Percentiles rank a stretch among this genome's conserved stretches.
phyloP scores from a whole-genome alignment of 1,140 invertebrate species.

The Alviniconcha marisindica region DNA sequence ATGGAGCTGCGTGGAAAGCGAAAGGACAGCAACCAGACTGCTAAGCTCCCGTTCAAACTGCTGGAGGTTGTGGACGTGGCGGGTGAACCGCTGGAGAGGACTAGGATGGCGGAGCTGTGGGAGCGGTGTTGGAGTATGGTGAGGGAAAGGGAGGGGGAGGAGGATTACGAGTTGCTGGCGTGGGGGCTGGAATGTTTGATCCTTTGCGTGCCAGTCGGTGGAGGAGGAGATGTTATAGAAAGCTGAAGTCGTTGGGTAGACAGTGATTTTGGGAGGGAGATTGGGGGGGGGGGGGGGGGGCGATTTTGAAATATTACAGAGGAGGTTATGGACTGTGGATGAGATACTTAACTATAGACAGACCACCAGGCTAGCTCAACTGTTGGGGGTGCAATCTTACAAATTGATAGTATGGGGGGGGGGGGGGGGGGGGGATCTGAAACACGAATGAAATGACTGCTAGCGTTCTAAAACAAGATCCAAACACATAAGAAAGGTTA shows the following conservation, averaged over 20 bases:
- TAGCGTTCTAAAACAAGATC: too few species aligned
- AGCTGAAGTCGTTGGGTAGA: too few species aligned
- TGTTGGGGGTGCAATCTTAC: background rate
- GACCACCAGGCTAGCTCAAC: background rate
- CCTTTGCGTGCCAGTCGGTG: constrained; percentile 1
- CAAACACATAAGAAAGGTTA: too few species aligned
- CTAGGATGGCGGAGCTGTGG: background rate
- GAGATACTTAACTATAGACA: background rate
- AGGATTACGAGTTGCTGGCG: background rate
- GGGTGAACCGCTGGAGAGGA: background rate
- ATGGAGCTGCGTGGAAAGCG: background rate
- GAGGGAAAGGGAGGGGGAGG: constrained; percentile 6
- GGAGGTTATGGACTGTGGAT: background rate
- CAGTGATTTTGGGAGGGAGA: too few species aligned
- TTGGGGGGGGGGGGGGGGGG: too few species aligned
- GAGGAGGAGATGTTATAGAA: background rate
- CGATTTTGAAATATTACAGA: background rate
- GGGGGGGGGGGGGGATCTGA: too few species aligned
- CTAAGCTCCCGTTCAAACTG: background rate
- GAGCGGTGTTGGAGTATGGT: background rate
- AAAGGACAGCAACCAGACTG: background rate
- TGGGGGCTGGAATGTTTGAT: constrained; percentile 18
- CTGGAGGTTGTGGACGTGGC: background rate
- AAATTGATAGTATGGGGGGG: background rate
- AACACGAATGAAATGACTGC: too few species aligned